These are phyloP conservation scores for Laticauda laticaudata DNA, from an alignment of 2,113 vertebrate species.

Conservation along the genomic window DNA sequence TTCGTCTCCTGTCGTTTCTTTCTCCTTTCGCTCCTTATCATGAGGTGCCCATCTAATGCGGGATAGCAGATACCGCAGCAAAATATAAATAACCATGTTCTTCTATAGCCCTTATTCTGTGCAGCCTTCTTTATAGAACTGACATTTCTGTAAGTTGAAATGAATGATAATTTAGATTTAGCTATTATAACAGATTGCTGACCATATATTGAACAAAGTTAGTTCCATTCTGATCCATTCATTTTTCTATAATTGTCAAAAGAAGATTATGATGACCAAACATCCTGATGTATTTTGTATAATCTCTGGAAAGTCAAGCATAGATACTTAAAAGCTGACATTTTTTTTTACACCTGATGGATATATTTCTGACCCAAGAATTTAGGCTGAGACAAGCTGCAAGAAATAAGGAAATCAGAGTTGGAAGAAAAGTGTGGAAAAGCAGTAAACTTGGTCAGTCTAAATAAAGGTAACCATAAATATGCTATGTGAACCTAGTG, in stretches of 20 bases:
- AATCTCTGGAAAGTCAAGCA: constrained; percentile 25
- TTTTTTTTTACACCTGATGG: not conserved
- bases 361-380: not conserved
- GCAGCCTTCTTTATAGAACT: constrained; percentile 7
- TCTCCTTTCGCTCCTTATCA: too few species aligned
- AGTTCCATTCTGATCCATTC: constrained; percentile 20
- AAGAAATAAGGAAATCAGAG: not conserved
- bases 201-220: constrained; percentile 10
- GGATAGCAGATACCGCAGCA: too few species aligned
- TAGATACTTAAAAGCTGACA: not conserved
- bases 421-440: not conserved
- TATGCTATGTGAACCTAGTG: too few species aligned
- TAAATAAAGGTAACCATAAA: not conserved
- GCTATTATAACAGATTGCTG: constrained; percentile 9
- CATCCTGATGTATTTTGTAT: constrained; percentile 6
- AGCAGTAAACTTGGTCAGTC: not conserved
- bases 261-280: constrained; percentile 15
- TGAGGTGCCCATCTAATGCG: too few species aligned
- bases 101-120: constrained; percentile 28
- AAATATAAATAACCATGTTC: not conserved
- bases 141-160: constrained; percentile 26
- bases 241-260: constrained; percentile 18
- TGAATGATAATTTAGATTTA: not conserved
- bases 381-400: not conserved
- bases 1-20: too few species aligned